Evolutionary conservation across 53 echinoderm and acorn worm species (phyloP), one percentile per base, ranked within the genome.

Genomic region (Henricia sp.): DNA sequence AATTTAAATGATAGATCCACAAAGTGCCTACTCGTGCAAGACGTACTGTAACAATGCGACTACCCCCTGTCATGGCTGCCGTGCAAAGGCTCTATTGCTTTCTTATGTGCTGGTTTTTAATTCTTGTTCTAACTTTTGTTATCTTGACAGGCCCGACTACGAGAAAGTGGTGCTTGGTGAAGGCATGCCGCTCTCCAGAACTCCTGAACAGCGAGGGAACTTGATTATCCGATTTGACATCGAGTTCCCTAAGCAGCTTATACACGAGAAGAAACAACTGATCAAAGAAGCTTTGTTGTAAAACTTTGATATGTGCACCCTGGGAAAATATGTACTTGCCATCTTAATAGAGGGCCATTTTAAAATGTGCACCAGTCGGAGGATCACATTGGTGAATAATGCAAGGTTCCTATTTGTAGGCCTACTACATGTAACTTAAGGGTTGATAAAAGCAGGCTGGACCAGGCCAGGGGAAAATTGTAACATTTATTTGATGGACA

Each of bases 171-270:
- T 97, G 5, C 94, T 94, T 3, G 94, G 97, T 37, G 97, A 97
- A 86, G 97, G 97, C 20, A 94, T 97, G 94, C 97, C 97, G 5
- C 86, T 97, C 36, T 96, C 96, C 30, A 89, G 88, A 85, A 78
- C 86, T 48, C 90, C 92, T 3, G 59, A 58, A 51, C 36, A 74
- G 42, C 92, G 82, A 77, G 97, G 97, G 30, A 88, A 90, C 73
- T 88, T 94, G 19, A 77, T 92, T 72, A 94, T 94, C 70, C 90
- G 88, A 36, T 97, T 97, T 64, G 97, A 97, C 74, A 94, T 97
- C 40, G 93, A 92, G 64, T 97, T 94, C 60, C 97, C 94, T n/a
- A 87, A 78, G 69, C 93, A 94, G 50, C 73, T 94, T 69, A 94
- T 90, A 8, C 75, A 90, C 0, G 94, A 88, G 43, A 97, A 94